Base-by-base conservation (phyloP, 2,113 vertebrate species). In the Atractosteus spatula region DNA sequence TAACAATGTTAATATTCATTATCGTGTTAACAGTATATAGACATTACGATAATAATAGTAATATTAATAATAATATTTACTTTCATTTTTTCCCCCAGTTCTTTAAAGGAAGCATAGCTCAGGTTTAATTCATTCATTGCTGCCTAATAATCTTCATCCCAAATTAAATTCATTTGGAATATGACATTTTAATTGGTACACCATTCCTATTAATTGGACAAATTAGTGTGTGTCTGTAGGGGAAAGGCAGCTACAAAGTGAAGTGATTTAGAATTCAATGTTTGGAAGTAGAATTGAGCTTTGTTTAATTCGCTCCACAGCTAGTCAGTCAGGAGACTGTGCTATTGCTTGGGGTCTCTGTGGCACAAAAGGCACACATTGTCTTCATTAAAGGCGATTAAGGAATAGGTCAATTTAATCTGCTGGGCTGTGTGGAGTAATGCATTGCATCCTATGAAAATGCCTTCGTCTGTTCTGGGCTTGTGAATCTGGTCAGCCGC, bases 331-430 rank as follows among this genome's bases (percentile, higher is more conserved):
- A 14, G 56, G 17, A 68, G 66, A 62, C 76, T 62, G 68, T 51
- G 11, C 41, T 66, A 72, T 74, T 12, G 76, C 78, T 77, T 11
- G 7, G 8, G 70, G 78, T 80, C 82, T 84, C 85, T 6, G 73
- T n/a, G 7, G 67, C 62, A 17, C 62, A 67, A n/a, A 71, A 69
- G 51, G 51, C 54, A 43, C 62, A 71, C 64, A 44, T 81, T 81
- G 85, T 84, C 85, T 88, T 89, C 82, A 89, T 90, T 89, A 87
- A 84, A 84, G 75, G 77, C 79, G 77, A 90, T 89, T 87, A 89
- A 88, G 79, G 81, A 87, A 86, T 86, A 87, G 84, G 86, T 88
- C 84, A 85, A 77, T 86, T 89, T 85, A 76, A 75, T 83, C 70
- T 82, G 80, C 80, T 77, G 80, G 79, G 71, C 76, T 87, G 80